These are phyloP conservation scores for Eretmochelys imbricata DNA, from an alignment of 2,113 vertebrate genomes.

Conservation along the genomic window DNA sequence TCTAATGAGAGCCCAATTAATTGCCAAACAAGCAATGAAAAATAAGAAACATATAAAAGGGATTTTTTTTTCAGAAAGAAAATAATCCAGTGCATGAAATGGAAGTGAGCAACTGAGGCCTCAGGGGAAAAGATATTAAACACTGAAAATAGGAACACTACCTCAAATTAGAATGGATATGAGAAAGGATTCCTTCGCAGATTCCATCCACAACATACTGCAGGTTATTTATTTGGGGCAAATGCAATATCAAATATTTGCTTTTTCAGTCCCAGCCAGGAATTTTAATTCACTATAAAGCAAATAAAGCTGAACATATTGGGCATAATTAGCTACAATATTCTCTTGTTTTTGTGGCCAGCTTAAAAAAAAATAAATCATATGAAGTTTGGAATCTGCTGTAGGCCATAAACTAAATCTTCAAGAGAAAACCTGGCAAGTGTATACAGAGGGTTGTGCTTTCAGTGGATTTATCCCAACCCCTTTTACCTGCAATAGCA, in stretches of 20 bases:
- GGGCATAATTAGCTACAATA: constrained; percentile 54
- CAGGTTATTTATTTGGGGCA: constrained; percentile 17
- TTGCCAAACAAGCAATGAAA: background rate
- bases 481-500: constrained; percentile 38
- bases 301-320: constrained; percentile 26
- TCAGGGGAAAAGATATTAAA: background rate
- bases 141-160: background rate
- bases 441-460: constrained; percentile 3
- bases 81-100: background rate
- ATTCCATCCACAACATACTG: background rate
- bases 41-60: background rate
- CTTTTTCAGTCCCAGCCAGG: constrained; percentile 28
- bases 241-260: constrained; percentile 15
- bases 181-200: background rate
- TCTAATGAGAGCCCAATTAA: background rate
- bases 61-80: background rate
- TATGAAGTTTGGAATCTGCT: constrained; percentile 35
- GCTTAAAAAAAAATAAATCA: background rate
- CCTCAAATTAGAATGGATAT: background rate
- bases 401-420: constrained; percentile 54
- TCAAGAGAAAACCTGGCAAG: constrained; percentile 38
- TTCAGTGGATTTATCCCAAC: constrained; percentile 43
- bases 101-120: background rate
- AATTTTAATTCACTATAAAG: constrained; percentile 50
- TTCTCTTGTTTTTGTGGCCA: constrained; percentile 25